These are phyloP conservation scores for Plectrocnemia conspersa DNA, from an alignment of 1,140 invertebrate genomes.

Conservation along the genomic window DNA sequence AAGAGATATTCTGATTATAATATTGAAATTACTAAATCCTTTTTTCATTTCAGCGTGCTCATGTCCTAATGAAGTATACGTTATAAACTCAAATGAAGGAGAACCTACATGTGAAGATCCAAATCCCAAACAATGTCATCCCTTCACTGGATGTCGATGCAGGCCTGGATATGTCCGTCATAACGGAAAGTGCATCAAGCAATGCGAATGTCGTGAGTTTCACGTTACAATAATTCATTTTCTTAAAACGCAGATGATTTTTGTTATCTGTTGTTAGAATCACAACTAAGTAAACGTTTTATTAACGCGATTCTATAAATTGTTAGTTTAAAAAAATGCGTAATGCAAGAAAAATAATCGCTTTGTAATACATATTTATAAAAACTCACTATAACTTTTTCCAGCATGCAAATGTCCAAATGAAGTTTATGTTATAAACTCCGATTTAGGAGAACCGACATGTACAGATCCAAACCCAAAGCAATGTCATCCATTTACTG, in stretches of 20 bases:
- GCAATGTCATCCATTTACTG: neutral
- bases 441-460: neutral
- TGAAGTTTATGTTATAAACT: neutral
- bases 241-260: too few species aligned
- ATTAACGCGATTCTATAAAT: too few species aligned
- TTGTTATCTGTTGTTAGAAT: too few species aligned
- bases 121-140: neutral
- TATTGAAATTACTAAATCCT: too few species aligned
- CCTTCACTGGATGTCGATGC: slow-evolving; percentile 9
- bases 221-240: neutral
- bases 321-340: too few species aligned
- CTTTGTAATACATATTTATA: too few species aligned
- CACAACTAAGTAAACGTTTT: too few species aligned
- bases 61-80: too few species aligned
- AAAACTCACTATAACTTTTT: too few species aligned
- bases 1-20: too few species aligned
- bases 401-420: slow-evolving; percentile 9
- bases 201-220: slow-evolving; percentile 7
- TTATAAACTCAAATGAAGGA: neutral
- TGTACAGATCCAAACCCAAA: neutral
- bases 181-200: slow-evolving; percentile 2
- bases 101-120: slow-evolving; percentile 3
- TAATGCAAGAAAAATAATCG: too few species aligned
- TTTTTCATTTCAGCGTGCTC: too few species aligned
- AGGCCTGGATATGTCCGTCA: neutral